Conservation (phyloP, 2,113 vertebrate species). For the Myiagra hebetior region DNA sequence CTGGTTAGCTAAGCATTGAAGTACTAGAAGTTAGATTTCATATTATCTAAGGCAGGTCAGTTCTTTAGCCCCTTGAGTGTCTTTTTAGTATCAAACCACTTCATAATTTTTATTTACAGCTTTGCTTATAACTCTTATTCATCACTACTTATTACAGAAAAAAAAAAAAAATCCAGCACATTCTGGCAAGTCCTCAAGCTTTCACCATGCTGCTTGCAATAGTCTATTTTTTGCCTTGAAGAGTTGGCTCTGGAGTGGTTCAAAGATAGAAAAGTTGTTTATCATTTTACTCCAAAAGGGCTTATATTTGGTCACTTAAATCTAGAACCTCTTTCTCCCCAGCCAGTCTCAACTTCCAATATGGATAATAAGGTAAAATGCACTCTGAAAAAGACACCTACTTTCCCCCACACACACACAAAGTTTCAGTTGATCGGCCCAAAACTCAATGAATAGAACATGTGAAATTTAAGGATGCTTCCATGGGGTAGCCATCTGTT, state of each 20-base stretch:
- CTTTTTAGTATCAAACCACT: neutral
- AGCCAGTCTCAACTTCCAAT: neutral
- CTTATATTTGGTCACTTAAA: neutral
- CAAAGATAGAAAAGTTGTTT: neutral
- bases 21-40: neutral
- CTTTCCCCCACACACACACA: neutral
- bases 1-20: neutral
- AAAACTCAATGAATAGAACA: neutral
- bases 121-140: neutral
- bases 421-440: neutral
- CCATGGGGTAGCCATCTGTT: slow-evolving; percentile 44
- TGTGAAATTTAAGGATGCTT: slow-evolving; percentile 20
- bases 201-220: neutral
- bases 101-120: neutral
- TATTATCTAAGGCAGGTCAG: neutral
- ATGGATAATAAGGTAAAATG: neutral
- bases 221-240: neutral
- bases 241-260: neutral
- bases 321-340: neutral
- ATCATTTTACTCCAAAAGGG: neutral
- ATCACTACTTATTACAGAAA: neutral
- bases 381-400: neutral
- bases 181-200: neutral
- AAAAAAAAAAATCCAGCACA: neutral
- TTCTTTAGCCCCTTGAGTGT: neutral